Conservation (phyloP, 2,888 invertebrate species). For the Epiblema foenella region DNA sequence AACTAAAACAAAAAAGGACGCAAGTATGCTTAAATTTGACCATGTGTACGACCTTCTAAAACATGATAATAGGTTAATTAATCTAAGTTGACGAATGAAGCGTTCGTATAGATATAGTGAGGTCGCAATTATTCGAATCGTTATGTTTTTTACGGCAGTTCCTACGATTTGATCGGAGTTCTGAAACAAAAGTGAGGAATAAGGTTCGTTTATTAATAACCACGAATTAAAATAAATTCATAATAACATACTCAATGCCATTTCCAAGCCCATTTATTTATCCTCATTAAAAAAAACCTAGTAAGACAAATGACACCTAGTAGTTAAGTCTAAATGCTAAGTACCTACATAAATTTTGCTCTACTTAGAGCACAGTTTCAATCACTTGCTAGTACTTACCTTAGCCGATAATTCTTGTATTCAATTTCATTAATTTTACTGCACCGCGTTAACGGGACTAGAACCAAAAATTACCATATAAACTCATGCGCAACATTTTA, state of each 20-base stretch:
- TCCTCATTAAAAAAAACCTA: too few relatives aligned
- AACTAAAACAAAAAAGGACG: slow-evolving; percentile 5
- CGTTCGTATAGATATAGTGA: slow-evolving; percentile 28
- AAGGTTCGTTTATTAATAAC: background rate
- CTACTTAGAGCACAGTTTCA: background rate
- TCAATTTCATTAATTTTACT: slow-evolving; percentile 28
- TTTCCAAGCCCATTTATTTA: background rate
- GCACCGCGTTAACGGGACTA: slow-evolving; percentile 31
- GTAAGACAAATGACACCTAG: too few relatives aligned
- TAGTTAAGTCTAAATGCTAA: background rate
- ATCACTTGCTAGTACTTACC: too few relatives aligned
- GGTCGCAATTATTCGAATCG: slow-evolving; percentile 23
- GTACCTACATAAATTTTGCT: background rate
- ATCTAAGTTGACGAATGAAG: slow-evolving; percentile 26
- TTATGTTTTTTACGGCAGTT: slow-evolving; percentile 27
- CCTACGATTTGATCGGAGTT: slow-evolving; percentile 12
- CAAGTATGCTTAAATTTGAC: background rate
- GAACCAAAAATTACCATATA: slow-evolving; percentile 27
- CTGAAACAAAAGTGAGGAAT: background rate
- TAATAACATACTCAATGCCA: background rate
- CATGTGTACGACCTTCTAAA: background rate
- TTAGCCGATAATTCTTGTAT: background rate
- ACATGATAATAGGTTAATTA: slow-evolving; percentile 25
- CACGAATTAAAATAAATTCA: background rate
- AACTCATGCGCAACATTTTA: slow-evolving; percentile 37